Evolutionary conservation across 2,113 vertebrate species (phyloP).

Genomic region (Salvelinus sp.): DNA sequence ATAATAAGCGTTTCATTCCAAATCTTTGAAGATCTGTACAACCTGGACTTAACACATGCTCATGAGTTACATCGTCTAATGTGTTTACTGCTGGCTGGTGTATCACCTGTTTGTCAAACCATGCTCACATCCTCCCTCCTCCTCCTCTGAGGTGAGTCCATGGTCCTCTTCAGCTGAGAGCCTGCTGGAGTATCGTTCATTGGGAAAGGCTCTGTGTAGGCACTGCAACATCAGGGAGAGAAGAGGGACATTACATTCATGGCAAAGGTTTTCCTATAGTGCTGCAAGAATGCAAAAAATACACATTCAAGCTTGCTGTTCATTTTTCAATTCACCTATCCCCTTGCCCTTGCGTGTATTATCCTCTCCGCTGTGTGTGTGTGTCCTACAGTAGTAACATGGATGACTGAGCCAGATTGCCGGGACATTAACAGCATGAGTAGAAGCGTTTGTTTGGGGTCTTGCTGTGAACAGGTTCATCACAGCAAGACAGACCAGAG

Average conservation of each 20-base stretch:
- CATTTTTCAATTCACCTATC: too few relatives aligned
- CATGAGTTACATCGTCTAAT: not conserved
- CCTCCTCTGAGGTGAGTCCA: constrained; percentile 89
- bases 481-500: not conserved
- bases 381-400: constrained; percentile 49
- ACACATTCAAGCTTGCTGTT: too few relatives aligned
- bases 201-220: constrained; percentile 94
- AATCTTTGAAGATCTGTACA: not conserved
- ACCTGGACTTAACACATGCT: not conserved
- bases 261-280: too few relatives aligned
- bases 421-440: constrained; percentile 34
- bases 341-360: not conserved
- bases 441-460: constrained; percentile 18
- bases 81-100: not conserved
- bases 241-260: constrained; percentile 7
- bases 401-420: constrained; percentile 65
- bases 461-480: constrained; percentile 38
- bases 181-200: constrained; percentile 73
- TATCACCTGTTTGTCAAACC: constrained; percentile 81
- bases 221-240: constrained; percentile 70
- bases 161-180: constrained; percentile 86
- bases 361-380: not conserved
- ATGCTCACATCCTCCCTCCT: constrained; percentile 78
- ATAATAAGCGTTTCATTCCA: not conserved
- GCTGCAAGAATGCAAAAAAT: too few relatives aligned